phyloP scores from a whole-genome alignment of 1,140 invertebrate genomes.

The Paralvinella palmiformis region DNA sequence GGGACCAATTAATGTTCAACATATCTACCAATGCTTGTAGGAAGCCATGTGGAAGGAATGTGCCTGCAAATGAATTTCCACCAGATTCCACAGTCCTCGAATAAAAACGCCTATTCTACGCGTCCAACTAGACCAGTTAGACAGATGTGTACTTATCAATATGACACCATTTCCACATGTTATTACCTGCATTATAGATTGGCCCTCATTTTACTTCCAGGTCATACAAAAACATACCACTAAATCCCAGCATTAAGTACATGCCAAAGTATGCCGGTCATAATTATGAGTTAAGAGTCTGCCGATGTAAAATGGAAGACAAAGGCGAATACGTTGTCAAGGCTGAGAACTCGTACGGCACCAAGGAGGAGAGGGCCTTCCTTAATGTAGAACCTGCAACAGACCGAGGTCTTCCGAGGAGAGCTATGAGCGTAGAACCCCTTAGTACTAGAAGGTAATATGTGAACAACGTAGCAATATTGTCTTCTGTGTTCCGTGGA shows the following conservation, averaged over 20 bases:
- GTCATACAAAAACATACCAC: not conserved
- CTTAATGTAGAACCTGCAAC: conserved; percentile 95
- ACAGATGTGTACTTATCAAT: too few relatives aligned
- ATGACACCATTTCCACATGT: too few relatives aligned
- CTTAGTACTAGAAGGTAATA: not conserved
- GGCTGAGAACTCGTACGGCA: conserved; percentile 96
- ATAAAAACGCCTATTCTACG: too few relatives aligned
- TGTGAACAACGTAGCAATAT: not conserved
- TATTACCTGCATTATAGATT: too few relatives aligned
- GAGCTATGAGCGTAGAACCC: not conserved
- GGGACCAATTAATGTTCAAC: too few relatives aligned
- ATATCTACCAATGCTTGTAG: too few relatives aligned
- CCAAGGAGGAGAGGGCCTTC: conserved; percentile 91
- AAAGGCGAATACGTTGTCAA: conserved; percentile 94
- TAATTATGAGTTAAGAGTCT: conserved; percentile 96
- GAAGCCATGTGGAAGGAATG: too few relatives aligned
- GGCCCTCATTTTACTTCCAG: not conserved
- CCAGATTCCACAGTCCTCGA: too few relatives aligned
- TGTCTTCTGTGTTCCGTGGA: too few relatives aligned
- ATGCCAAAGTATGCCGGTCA: conserved; percentile 97
- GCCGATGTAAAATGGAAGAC: conserved; percentile 88
- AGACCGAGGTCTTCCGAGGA: too few relatives aligned
- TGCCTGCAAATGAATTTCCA: too few relatives aligned
- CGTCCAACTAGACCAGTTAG: too few relatives aligned
- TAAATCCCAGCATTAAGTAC: conserved; percentile 88